phyloP scores from a whole-genome alignment of 1,140 invertebrate species.

The Aphelinus atriplicis region DNA sequence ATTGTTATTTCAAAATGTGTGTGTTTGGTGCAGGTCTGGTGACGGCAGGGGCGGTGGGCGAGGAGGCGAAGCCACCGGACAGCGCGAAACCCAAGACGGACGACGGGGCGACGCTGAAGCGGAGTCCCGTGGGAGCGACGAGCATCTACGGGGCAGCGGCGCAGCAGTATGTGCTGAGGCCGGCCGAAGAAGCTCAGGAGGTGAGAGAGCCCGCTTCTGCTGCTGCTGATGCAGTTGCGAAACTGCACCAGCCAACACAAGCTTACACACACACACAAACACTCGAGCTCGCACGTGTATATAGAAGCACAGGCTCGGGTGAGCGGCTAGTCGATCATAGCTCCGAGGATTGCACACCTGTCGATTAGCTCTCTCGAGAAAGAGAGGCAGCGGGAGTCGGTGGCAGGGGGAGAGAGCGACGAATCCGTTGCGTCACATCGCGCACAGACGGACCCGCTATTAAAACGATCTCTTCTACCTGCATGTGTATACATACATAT shows the following conservation, averaged over 20 bases:
- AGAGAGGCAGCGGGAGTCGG: too few species aligned
- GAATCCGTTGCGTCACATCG: too few species aligned
- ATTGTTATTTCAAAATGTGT: too few species aligned
- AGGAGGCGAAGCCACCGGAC: constrained; percentile 35
- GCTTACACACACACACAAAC: too few species aligned
- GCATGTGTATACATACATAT: not conserved
- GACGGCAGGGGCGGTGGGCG: constrained; percentile 41
- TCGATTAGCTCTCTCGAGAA: too few species aligned
- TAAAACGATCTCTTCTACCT: too few species aligned
- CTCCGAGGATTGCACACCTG: too few species aligned
- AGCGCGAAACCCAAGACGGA: constrained; percentile 21
- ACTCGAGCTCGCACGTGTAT: too few species aligned
- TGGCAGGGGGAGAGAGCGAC: too few species aligned
- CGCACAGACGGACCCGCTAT: too few species aligned
- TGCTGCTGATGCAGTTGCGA: not conserved
- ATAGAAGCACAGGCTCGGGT: too few species aligned
- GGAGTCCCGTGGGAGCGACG: constrained; percentile 58
- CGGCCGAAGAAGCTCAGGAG: constrained; percentile 61
- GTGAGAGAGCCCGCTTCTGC: constrained; percentile 42
- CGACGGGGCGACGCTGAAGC: constrained; percentile 54
- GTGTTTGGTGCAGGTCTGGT: constrained; percentile 46
- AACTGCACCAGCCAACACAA: not conserved
- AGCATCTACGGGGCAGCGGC: constrained; percentile 56
- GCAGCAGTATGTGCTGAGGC: constrained; percentile 59
- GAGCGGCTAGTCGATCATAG: too few species aligned